Evolutionary conservation across 2,797 vertebrate species (phyloP), one percentile per base, ranked within the genome.

Genomic region (Dendrocincla tyrannina): DNA sequence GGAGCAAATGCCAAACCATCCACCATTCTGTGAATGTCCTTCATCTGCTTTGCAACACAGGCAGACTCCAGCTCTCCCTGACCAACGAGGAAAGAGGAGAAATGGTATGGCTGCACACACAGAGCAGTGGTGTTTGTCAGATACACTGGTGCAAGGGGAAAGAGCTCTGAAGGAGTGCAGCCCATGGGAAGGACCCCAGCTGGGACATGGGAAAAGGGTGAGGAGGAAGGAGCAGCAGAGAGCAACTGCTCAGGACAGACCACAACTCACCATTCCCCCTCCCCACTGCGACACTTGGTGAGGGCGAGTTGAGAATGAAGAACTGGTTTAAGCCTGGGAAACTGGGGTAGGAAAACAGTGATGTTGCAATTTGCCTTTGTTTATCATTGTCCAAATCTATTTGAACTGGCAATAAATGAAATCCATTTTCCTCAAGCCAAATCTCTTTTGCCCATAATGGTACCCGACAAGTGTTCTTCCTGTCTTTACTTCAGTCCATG

Each of bases 261-360:
- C 22, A 24, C 33, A 63, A 32, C 27, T 39, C 6, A 2, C 3
- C 11, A 7, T 32, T 56, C 23, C 27, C 10, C n/a, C 46, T 32
- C 27, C 24, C 17, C 1, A 2, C 50, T 42, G 42, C 0, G 2
- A 23, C 2, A 4, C 56, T 64, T 5, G 0, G 7, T 8, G 4
- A 32, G 11, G 12, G 25, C 12, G 12, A 68, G 22, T 7, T 50
- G 12, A 56, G 56, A 64, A n/a, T 16, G 19, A 58, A 78, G n/a
- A 39, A 41, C 33, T 3, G 7, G 32, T 79, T 52, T 79, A 37
- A 88, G 23, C 39, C 24, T n/a, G 50, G 25, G 25, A 15, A 84
- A 64, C 11, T 16, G 5, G 3, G 5, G 4, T 16, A 24, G 13
- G 42, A 14, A 47, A 59, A 77, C 0, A 0, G 14, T 23, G 14